These are phyloP conservation scores for Dryas iulia DNA, from an alignment of 1,140 invertebrate genomes.

Conservation along the genomic window DNA sequence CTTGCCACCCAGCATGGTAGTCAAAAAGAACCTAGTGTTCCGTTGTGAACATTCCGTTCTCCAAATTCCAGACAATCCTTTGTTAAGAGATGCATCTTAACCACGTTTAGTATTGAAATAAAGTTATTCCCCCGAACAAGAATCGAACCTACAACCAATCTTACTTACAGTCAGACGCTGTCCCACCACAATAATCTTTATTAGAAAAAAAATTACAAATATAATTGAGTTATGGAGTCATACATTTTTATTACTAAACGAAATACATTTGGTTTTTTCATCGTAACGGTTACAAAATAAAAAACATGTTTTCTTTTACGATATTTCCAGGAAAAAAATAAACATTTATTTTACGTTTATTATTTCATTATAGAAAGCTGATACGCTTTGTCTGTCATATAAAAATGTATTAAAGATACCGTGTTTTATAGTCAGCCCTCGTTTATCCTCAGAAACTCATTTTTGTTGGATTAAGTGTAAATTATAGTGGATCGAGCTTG, in stretches of 20 bases:
- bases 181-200: not conserved
- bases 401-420: not conserved
- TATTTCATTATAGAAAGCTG: not conserved
- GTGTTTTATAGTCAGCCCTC: not conserved
- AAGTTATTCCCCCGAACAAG: too few species aligned
- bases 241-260: not conserved
- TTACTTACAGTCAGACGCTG: too few species aligned
- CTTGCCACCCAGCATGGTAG: too few species aligned
- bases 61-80: too few species aligned
- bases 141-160: too few species aligned
- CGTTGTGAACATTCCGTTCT: too few species aligned
- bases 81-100: too few species aligned
- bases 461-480: slow-evolving; percentile 3
- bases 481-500: slow-evolving; percentile 2
- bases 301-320: not conserved
- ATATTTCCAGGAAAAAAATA: not conserved
- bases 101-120: too few species aligned
- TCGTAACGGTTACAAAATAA: not conserved
- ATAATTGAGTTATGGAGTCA: not conserved
- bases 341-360: not conserved
- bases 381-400: not conserved
- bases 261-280: not conserved
- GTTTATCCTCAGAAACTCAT: slow-evolving; percentile 8
- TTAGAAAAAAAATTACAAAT: not conserved
- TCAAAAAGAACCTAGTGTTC: too few species aligned